Evolutionary conservation across 1,140 invertebrate species (phyloP).

Genomic region (Cataglyphis hispanica): DNA sequence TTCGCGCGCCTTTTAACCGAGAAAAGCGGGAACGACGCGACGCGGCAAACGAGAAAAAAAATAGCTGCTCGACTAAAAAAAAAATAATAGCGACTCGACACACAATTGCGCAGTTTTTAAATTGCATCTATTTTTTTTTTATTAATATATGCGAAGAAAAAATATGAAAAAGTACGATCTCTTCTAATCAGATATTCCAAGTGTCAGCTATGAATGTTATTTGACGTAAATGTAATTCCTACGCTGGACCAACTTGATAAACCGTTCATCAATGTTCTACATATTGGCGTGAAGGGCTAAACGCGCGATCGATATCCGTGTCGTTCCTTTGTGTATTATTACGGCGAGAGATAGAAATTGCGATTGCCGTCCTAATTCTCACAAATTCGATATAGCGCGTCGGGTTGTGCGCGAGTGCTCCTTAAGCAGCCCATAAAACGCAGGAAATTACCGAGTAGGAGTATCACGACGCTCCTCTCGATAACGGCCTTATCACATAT

Average conservation of each 20-base stretch:
- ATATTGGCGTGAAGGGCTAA: constrained; percentile 16
- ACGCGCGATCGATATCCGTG: constrained; percentile 39
- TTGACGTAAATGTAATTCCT: not conserved
- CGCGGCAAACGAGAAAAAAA: not conserved
- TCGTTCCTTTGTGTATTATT: constrained; percentile 52
- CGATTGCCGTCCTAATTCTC: constrained; percentile 83
- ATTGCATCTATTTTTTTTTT: not conserved
- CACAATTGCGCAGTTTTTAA: not conserved
- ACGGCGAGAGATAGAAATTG: constrained; percentile 56
- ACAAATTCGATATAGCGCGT: constrained; percentile 61
- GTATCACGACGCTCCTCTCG: constrained; percentile 75
- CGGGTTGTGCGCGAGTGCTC: constrained; percentile 70
- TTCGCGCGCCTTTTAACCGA: constrained; percentile 10
- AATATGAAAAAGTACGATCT: not conserved
- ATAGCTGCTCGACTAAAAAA: not conserved
- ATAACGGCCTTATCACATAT: constrained; percentile 79
- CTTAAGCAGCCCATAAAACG: constrained; percentile 83
- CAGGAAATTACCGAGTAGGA: constrained; percentile 84
- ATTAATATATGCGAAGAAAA: not conserved
- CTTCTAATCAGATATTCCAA: not conserved
- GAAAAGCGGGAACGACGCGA: not conserved
- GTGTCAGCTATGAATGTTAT: not conserved
- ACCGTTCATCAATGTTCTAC: constrained; percentile 22
- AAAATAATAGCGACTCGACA: not conserved
- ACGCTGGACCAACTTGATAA: constrained; percentile 14